These are phyloP conservation scores for Lasius platythorax DNA, from an alignment of 2,888 invertebrate genomes.

Conservation along the genomic window DNA sequence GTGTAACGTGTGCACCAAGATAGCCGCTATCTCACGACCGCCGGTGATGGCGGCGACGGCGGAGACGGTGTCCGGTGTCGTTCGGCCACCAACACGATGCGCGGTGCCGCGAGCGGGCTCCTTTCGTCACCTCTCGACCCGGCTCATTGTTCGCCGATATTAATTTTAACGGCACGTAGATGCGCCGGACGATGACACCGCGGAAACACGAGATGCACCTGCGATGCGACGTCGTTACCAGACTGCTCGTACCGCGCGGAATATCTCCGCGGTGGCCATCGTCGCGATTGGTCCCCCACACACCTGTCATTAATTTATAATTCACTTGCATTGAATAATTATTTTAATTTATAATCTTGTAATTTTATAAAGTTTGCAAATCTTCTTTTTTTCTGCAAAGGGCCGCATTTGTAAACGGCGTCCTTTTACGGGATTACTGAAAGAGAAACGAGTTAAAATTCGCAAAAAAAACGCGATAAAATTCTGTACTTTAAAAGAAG, in stretches of 20 bases:
- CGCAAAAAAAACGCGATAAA: not conserved
- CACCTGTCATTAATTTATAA: not conserved
- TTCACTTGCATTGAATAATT: not conserved
- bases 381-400: not conserved
- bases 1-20: conserved; percentile 72
- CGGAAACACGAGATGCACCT: conserved; percentile 73
- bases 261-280: not conserved
- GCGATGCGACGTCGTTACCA: conserved; percentile 43
- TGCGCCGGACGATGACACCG: conserved; percentile 68
- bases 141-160: conserved; percentile 79
- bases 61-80: conserved; percentile 74
- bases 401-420: not conserved
- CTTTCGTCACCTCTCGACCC: conserved; percentile 68
- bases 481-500: not conserved
- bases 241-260: not conserved
- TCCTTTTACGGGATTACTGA: not conserved
- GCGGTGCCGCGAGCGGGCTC: conserved; percentile 49
- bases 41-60: conserved; percentile 62
- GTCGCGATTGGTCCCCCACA: not conserved
- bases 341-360: not conserved
- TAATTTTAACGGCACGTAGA: conserved; percentile 71
- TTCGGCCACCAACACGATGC: conserved; percentile 74
- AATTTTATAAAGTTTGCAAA: not conserved
- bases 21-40: conserved; percentile 76
- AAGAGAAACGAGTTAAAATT: not conserved